Evolutionary conservation across 2,797 vertebrate genomes (phyloP), one percentile per base, ranked within the genome.

Genomic region (Diglossa cyanea): DNA sequence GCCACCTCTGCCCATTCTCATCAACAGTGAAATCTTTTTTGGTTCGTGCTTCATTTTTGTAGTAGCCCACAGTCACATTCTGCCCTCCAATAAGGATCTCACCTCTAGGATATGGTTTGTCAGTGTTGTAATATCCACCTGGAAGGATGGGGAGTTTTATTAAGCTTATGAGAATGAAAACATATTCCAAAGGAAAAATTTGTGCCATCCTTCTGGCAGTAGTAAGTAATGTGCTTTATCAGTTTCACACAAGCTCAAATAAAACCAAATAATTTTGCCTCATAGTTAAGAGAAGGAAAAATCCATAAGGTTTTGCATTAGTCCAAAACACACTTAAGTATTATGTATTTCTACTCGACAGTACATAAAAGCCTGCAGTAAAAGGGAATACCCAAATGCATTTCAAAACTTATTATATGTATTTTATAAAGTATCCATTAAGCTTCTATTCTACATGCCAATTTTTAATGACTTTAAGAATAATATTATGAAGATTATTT

Each of bases 1-100:
- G 99, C 99, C 99, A 99, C 28, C 98, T 98, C 97, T 99, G 99
- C 37, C 98, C 98, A 15, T 97, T 98, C 79, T 98, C 97, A 82
- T 99, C 99, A 66, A 98, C 97, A 47, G 97, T 98, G 97, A 99
- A 99, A 94, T 99, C 98, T 17, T 98, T 96, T 37, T 96, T 98
- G 84, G 98, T 98, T 95, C 98, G 98, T 3, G 86, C 86, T 88
- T 98, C 98, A 24, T 98, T 98, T 97, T 99, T 99, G 95, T 99
- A 99, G 98, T 99, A 99, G 39, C 99, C 99, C 98, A 99, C 98
- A 42, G 99, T 98, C 40, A 99, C 98, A 26, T 99, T 99, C 79
- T 98, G 98, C 39, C 99, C 99, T 50, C 99, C 99, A 62, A 99
- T 97, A 92, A 99, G 97, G 93, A 99, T 98, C 97, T 99, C 99